Evolutionary conservation across 2,113 vertebrate species (phyloP), one percentile per base, ranked within the genome.

Genomic region (Hemichromis elongatus): DNA sequence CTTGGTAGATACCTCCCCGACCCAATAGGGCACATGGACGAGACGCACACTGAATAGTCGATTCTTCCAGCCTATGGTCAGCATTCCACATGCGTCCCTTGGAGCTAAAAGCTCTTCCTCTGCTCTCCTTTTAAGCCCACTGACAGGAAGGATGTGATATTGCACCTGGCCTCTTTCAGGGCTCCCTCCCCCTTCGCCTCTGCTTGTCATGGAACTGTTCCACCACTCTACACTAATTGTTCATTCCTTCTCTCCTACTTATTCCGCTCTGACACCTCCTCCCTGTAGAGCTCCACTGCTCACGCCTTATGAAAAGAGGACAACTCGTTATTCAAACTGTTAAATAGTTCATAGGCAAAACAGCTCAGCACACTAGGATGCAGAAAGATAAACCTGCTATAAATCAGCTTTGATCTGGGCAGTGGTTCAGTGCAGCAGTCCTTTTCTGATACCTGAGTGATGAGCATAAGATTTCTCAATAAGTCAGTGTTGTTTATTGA

Each of bases 21-120:
- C 89, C 88, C 68, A 80, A 91, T 88, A 93, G 93, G 93, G 92
- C 92, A 91, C 86, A 87, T 84, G 92, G 86, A 83, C 73, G 90
- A 88, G 86, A 92, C 57, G 83, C 88, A 42, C 55, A 86, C 79
- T 92, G 95, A 96, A 96, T 95, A 93, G 95, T 85, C 79, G 92
- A 94, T 96, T 93, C 92, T 93, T 89, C 78, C 78, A 92, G 89
- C 93, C 89, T 85, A 90, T 91, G 90, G 94, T 96, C 95, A 95
- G 93, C 90, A 95, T 95, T 95, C 96, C 81, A 79, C 88, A 52
- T 86, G 93, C 90, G 85, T 94, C 91, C 84, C 88, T 85, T 11
- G 59, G 86, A 91, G 92, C 95, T 95, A 95, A 96, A 94, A 82
- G 87, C 93, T 93, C 95, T 94, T 95, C 92, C 92, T 93, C 77